phyloP scores from a whole-genome alignment of 2,888 invertebrate species.

The Actias luna region DNA sequence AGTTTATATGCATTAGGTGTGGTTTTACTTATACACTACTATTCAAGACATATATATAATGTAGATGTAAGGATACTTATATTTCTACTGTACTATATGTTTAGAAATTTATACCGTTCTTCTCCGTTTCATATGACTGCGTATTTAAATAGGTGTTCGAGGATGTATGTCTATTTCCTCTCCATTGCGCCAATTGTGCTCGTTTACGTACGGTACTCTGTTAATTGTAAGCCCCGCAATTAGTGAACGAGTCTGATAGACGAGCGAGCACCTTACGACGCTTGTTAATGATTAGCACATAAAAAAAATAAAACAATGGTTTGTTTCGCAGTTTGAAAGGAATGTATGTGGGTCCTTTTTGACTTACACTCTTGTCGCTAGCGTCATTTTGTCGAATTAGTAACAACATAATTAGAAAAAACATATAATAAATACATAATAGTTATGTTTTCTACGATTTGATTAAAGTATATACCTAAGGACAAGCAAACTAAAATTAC shows the following conservation, averaged over 20 bases:
- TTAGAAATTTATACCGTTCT: background rate
- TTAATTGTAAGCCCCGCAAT: constrained; percentile 73
- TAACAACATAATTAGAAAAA: background rate
- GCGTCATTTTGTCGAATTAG: background rate
- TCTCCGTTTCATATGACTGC: constrained; percentile 23
- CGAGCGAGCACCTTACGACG: constrained; percentile 50
- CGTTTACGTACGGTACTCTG: constrained; percentile 65
- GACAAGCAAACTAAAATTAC: too few relatives aligned
- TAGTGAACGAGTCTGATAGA: constrained; percentile 55
- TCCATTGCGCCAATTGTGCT: constrained; percentile 77
- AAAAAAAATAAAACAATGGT: background rate
- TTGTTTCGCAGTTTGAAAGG: background rate
- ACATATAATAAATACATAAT: too few relatives aligned
- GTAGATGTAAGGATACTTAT: background rate
- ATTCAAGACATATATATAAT: constrained; percentile 3
- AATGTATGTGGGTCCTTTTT: background rate
- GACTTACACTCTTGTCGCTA: background rate
- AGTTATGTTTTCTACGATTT: too few relatives aligned
- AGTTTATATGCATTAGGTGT: background rate
- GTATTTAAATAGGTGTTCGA: constrained; percentile 45
- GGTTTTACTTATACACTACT: background rate
- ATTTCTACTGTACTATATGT: background rate
- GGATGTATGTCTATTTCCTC: constrained; percentile 73
- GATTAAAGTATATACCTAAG: too few relatives aligned
- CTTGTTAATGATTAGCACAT: constrained; percentile 20